Evolutionary conservation across 2,888 invertebrate species (phyloP).

Genomic region (Agrochola litura): DNA sequence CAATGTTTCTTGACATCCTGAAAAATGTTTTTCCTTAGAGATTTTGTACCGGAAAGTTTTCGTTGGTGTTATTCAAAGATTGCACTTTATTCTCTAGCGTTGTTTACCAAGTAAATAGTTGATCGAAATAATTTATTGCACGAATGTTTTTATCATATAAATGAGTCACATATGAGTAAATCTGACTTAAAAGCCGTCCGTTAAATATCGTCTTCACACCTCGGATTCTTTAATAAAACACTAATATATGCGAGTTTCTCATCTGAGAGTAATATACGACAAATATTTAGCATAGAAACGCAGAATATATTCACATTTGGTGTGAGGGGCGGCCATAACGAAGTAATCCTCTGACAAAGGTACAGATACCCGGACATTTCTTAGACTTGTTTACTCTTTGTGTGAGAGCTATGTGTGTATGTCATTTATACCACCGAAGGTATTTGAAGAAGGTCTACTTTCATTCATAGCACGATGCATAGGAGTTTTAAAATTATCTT

Average conservation of each 20-base stretch:
- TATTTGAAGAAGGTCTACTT: conserved; percentile 30
- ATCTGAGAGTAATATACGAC: conserved; percentile 25
- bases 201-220: background rate
- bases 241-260: conserved; percentile 12
- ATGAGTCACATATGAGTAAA: background rate
- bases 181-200: background rate
- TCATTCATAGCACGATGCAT: background rate
- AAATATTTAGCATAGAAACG: conserved; percentile 64
- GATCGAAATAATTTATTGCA: background rate
- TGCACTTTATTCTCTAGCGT: background rate
- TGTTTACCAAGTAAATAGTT: background rate
- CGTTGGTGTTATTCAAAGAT: background rate
- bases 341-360: conserved; percentile 70
- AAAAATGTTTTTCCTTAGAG: background rate
- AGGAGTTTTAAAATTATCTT: no score
- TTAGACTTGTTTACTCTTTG: conserved; percentile 65
- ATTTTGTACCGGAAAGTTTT: background rate
- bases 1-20: conserved; percentile 4
- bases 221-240: conserved; percentile 40
- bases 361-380: conserved; percentile 57
- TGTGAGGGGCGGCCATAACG: conserved; percentile 52
- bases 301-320: conserved; percentile 61
- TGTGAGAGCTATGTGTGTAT: conserved; percentile 43
- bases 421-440: background rate
- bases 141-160: background rate